phyloP scores from a whole-genome alignment of 64 coral and sea anemone species.

The Porites australiensis region DNA sequence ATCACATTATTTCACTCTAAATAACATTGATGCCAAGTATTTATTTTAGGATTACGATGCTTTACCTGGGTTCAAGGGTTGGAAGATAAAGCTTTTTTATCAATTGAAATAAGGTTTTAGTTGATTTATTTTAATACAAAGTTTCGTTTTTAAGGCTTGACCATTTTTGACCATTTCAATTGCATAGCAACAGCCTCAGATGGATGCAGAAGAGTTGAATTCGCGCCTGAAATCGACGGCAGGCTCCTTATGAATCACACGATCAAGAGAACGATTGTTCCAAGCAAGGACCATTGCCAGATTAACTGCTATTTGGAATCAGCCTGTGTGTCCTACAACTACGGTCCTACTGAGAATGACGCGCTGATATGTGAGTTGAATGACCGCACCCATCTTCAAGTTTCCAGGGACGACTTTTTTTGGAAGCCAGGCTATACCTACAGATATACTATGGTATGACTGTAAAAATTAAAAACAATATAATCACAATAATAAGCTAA shows the following conservation, averaged over 20 bases:
- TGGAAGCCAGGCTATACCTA: background rate
- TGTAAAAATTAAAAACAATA: too few relatives aligned
- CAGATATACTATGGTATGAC: background rate
- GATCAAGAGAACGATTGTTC: background rate
- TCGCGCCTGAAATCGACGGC: background rate
- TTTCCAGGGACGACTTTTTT: background rate
- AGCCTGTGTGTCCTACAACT: conserved; percentile 49
- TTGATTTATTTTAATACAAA: too few relatives aligned
- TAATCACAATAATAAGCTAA: too few relatives aligned
- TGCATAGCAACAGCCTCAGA: background rate
- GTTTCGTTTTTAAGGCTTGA: too few relatives aligned
- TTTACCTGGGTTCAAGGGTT: too few relatives aligned
- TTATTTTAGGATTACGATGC: too few relatives aligned
- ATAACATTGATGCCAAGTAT: too few relatives aligned
- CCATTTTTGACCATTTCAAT: too few relatives aligned
- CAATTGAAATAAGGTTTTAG: too few relatives aligned
- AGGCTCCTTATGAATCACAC: conserved; percentile 13
- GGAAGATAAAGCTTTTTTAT: too few relatives aligned
- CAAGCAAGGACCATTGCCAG: background rate
- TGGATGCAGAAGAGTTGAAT: background rate
- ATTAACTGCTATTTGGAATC: conserved; percentile 5
- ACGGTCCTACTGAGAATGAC: background rate
- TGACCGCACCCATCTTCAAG: conserved; percentile 4
- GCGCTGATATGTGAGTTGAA: conserved; percentile 8
- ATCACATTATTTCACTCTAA: too few relatives aligned